Percentiles rank a stretch among this genome's conserved stretches.
These are phyloP conservation scores for Microplitis deprimator DNA, from an alignment of 2,888 invertebrate species.

Conservation along the genomic window DNA sequence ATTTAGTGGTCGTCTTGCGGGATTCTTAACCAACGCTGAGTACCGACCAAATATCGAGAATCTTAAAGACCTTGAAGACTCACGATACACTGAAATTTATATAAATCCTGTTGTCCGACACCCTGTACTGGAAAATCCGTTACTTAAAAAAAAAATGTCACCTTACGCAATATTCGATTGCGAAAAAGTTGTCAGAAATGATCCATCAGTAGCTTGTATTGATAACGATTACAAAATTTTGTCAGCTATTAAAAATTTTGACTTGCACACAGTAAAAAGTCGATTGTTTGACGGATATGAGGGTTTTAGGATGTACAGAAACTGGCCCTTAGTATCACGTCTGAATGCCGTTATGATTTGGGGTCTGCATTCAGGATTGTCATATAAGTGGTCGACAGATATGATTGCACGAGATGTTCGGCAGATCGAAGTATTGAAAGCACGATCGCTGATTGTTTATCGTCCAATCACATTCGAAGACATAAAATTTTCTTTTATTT, in stretches of 20 bases:
- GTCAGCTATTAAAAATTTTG: neutral
- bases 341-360: neutral
- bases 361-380: no score
- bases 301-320: neutral
- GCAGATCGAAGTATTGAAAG: neutral
- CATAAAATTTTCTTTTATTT: no score
- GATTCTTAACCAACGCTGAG: constrained; percentile 9
- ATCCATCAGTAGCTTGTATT: constrained; percentile 2
- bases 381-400: neutral
- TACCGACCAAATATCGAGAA: neutral
- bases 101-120: neutral
- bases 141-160: neutral
- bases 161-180: neutral
- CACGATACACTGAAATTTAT: neutral
- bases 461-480: neutral
- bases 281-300: neutral
- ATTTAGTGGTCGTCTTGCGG: constrained; percentile 3
- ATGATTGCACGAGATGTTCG: neutral
- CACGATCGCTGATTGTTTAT: neutral
- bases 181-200: neutral
- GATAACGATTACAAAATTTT: neutral
- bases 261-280: neutral
- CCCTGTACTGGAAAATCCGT: neutral
- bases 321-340: neutral
- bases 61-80: neutral